Evolutionary conservation across 1,140 invertebrate species (phyloP), one percentile per base, ranked within the genome.

Genomic region (Dendroctonus valens): DNA sequence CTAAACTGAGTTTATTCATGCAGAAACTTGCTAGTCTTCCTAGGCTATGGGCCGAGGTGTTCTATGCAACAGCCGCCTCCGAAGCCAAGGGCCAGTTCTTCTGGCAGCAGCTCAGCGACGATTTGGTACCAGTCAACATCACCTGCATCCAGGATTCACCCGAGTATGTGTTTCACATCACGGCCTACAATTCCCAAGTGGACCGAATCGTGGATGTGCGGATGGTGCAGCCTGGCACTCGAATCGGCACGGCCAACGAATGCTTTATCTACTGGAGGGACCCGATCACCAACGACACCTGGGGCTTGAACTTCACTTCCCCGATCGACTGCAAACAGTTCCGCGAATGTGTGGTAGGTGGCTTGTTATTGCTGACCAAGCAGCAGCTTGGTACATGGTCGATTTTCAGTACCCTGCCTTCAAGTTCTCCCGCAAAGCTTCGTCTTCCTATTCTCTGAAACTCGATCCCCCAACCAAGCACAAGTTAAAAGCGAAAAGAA

Each of bases 211-310:
- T 98, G 70, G 96, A 98, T 78, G 94, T 97, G 59, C 89, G 93
- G 84, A 89, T 98, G 75, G 88, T 94, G 52, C 96, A 98, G 80
- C 96, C 96, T 82, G 94, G 95, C 40, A 98, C 95, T 51, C 87
- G 94, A 70, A 94, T 98, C 75, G 96, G 94, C 8, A 96, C 97
- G 81, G 95, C 96, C 26, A 97, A 95, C 7, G 96, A 98, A 83
- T 97, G 96, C 81, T 98, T 98, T 80, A 93, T 98, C 42, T 97
- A 98, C 79, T 98, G 96, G 96, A 96, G 96, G 80, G 96, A 98
- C 82, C 89, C 92, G 3, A 91, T 93, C 86, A 96, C 93, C 69
- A 94, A 93, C 79, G 94, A 97, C 79, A 97, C 96, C n/a, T 98
- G 96, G 96, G 96, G 96, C 51, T 85, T 98, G 59, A 98, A 98